Percentiles rank a stretch among this genome's conserved stretches.
phyloP scores from a whole-genome alignment of 2,888 invertebrate genomes.

The Parnassius glacialis region DNA sequence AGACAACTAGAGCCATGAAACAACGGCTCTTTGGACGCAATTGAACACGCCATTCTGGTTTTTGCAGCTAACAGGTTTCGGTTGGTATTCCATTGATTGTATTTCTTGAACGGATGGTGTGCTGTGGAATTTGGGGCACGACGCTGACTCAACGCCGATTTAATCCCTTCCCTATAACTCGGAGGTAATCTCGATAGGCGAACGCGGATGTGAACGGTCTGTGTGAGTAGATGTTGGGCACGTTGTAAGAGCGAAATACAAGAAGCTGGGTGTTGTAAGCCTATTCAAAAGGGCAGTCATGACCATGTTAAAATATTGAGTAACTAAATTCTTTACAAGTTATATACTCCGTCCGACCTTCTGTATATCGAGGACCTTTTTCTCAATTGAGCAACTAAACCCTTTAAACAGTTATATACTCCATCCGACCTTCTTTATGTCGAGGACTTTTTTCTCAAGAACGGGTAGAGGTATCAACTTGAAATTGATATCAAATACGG shows the following conservation, averaged over 20 bases:
- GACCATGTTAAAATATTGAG: no score
- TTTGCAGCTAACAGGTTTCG: conserved; percentile 37
- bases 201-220: conserved; percentile 44
- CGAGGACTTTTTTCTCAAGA: no score
- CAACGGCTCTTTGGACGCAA: conserved; percentile 54
- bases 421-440: no score
- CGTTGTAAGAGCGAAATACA: conserved; percentile 10
- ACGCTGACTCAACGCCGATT: conserved; percentile 74
- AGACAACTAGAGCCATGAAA: conserved; percentile 54
- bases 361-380: no score
- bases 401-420: no score
- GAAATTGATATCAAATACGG: no score
- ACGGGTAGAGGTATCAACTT: no score
- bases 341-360: no score
- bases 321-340: no score
- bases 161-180: conserved; percentile 67
- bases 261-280: background rate
- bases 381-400: no score
- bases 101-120: conserved; percentile 60
- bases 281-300: no score
- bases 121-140: conserved; percentile 75
- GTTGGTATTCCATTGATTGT: conserved; percentile 48
- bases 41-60: conserved; percentile 40
- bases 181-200: conserved; percentile 52
- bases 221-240: conserved; percentile 15